Conservation (phyloP, 2,797 vertebrate genomes). For the Darevskia nairensis region DNA sequence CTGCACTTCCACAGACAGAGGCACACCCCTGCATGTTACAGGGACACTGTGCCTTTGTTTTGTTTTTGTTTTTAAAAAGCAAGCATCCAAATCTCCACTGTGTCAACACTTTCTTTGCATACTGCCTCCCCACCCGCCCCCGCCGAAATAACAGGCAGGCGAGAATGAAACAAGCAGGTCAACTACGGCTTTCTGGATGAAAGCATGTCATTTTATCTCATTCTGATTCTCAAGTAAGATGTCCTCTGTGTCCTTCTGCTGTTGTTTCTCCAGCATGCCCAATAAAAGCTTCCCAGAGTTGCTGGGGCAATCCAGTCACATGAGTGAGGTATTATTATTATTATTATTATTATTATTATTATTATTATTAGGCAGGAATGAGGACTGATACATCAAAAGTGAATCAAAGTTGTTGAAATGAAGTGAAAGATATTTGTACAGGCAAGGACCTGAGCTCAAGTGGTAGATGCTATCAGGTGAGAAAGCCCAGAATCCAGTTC, state of each 20-base stretch:
- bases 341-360: too few species aligned
- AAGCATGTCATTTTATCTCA: neutral
- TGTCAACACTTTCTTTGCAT: neutral
- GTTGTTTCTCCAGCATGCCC: neutral
- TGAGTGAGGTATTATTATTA: too few species aligned
- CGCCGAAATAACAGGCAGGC: neutral
- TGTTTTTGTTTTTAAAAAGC: neutral
- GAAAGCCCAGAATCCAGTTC: neutral
- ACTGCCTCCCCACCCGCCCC: neutral
- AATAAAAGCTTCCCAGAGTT: neutral
- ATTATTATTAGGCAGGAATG: too few species aligned
- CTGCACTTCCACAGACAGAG: fast-evolving
- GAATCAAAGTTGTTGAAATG: too few species aligned
- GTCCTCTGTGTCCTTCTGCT: neutral
- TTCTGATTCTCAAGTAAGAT: neutral
- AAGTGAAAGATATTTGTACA: neutral
- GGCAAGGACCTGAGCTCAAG: neutral
- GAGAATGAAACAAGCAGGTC: neutral
- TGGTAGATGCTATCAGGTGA: neutral
- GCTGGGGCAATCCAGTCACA: too few species aligned
- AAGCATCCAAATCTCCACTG: neutral
- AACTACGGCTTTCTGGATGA: neutral
- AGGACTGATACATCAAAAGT: too few species aligned
- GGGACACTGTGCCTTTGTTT: neutral
- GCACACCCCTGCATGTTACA: neutral